A percentile compares a stretch with the other conserved stretches of the same genome.
These are phyloP conservation scores for Aulostomus chinensis DNA, from an alignment of 2,797 vertebrate species.

Conservation along the genomic window DNA sequence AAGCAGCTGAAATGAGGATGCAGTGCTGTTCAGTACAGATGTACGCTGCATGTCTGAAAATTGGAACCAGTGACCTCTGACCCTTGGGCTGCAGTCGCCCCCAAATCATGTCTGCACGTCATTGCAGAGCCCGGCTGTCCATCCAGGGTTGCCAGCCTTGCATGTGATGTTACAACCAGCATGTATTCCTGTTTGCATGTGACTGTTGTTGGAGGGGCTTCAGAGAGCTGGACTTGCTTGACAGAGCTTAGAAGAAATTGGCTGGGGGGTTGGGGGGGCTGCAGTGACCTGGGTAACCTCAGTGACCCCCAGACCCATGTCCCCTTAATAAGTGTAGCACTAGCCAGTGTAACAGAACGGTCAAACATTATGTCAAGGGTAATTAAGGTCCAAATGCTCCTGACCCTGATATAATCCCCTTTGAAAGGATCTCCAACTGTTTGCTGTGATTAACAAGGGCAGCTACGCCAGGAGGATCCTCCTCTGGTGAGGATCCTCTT, in stretches of 20 bases:
- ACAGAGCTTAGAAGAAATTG: constrained; percentile 20
- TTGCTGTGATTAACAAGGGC: constrained; percentile 81
- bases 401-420: constrained; percentile 86
- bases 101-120: constrained; percentile 30
- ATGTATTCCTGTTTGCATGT: constrained; percentile 25
- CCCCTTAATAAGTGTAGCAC: constrained; percentile 80
- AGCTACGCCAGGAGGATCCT: constrained; percentile 61
- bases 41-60: constrained; percentile 23
- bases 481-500: constrained; percentile 40
- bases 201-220: constrained; percentile 8
- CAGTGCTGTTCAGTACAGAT: constrained; percentile 31
- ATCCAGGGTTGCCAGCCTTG: too few species aligned
- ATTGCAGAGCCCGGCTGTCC: constrained; percentile 24
- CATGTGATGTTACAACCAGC: too few species aligned
- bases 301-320: constrained; percentile 73
- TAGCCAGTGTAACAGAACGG: constrained; percentile 82
- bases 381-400: constrained; percentile 85
- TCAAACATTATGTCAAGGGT: constrained; percentile 87
- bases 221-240: constrained; percentile 1
- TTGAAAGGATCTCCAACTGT: constrained; percentile 85
- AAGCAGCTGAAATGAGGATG: constrained; percentile 1
- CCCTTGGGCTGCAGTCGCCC: constrained; percentile 28
- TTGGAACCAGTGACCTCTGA: constrained; percentile 48
- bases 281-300: constrained; percentile 76
- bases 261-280: constrained; percentile 51